Base-by-base conservation (phyloP, 2,113 vertebrate genomes). In the Nesogale talazaci region DNA sequence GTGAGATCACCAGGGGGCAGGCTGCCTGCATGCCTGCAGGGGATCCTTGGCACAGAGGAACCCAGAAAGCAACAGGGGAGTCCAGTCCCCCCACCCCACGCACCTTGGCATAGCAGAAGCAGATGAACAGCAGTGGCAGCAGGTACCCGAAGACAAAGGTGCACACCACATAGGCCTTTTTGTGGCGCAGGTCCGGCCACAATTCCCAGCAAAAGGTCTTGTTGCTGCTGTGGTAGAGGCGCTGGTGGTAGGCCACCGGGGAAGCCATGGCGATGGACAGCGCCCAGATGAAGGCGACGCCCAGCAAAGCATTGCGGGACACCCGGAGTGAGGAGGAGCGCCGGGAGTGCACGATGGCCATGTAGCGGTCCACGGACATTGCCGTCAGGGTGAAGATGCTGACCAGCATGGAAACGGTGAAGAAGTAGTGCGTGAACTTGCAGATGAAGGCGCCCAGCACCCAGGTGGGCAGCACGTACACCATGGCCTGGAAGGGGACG, bases 51-150 rank as follows among this genome's bases (percentile, higher is more conserved):
- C 1, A 3, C 17, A 16, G 1, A 9, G 0, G n/a, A 0, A 27
- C 23, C 23, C 56, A 52, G 46, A 52, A 52, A 52, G 46, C 46
- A 52, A 46, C 6, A n/a, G 42, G 15, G 0, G 46, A 3, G 38
- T 12, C 31, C 2, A 2, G 11, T n/a, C 38, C 36, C 52, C 23
- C 2, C 22, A 1, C 16, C 46, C 52, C 6, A 0, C 0, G 61
- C 97, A 99, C 99, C 99, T 99, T 99, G 94, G 99, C 98, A 9
- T 99, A 99, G 97, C 99, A 99, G 98, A 99, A 99, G 86, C 99
- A 99, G 93, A 99, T 99, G 42, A 99, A 98, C 95, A 99, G 97
- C 81, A 99, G 97, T 0, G 99, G 99, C 85, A 99, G 95, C 94
- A 99, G 98, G 76, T 99, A 99, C 0, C 99, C 99, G 1, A 99